Percentiles rank a stretch among this genome's conserved stretches.
Evolutionary conservation across 2,888 invertebrate genomes (phyloP).

Genomic region (Yponomeuta plumbellus): DNA sequence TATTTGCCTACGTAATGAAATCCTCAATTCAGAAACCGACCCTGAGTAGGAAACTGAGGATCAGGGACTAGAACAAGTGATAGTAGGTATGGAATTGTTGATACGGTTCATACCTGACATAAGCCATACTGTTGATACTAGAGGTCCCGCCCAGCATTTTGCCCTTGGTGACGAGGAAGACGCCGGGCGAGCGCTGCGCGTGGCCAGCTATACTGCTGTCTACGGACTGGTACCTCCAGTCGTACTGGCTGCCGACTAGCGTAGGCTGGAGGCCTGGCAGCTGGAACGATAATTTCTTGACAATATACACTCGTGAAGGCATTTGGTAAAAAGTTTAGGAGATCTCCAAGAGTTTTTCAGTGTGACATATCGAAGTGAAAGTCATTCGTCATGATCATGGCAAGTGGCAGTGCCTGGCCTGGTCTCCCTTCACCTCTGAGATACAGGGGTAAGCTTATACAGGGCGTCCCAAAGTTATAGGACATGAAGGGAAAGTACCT

Average conservation of each 20-base stretch:
- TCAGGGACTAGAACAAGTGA: not conserved
- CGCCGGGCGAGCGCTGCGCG: not conserved
- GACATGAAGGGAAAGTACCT: no score
- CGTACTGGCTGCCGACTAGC: not conserved
- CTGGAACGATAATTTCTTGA: not conserved
- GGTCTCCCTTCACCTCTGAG: no score
- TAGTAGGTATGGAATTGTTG: not conserved
- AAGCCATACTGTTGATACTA: slow-evolving; percentile 4
- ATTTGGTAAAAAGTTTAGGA: no score
- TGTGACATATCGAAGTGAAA: no score
- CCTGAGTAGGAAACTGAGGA: not conserved
- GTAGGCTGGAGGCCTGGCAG: not conserved
- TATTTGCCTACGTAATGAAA: no score
- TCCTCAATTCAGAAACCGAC: no score
- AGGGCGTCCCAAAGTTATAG: no score
- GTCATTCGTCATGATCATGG: no score
- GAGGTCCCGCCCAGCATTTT: slow-evolving; percentile 14
- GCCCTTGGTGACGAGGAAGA: not conserved
- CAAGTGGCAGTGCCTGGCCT: no score
- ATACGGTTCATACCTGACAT: not conserved
- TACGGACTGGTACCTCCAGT: slow-evolving; percentile 5
- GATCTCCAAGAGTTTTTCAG: no score
- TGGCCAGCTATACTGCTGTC: not conserved
- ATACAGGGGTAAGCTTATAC: no score
- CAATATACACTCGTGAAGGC: no score